These are phyloP conservation scores for Synergus umbraculus DNA, from an alignment of 2,888 invertebrate genomes.

Conservation along the genomic window DNA sequence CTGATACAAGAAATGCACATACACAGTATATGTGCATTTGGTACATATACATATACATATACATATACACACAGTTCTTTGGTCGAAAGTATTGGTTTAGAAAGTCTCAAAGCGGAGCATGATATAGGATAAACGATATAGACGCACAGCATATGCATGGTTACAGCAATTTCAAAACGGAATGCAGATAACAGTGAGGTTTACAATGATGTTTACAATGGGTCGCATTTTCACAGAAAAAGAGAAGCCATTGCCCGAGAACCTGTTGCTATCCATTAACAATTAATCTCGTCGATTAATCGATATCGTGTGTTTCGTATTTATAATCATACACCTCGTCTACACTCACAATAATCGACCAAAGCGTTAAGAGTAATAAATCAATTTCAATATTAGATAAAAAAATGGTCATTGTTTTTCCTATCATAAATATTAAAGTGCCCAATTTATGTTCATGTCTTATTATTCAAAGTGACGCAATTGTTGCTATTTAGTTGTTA, in stretches of 20 bases:
- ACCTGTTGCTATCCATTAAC: neutral
- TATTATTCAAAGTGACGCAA: too few species aligned
- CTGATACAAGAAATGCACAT: constrained; percentile 20
- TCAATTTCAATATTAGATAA: neutral
- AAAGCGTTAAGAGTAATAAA: neutral
- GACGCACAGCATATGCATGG: constrained; percentile 17
- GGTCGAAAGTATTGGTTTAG: constrained; percentile 35
- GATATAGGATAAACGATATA: constrained; percentile 5
- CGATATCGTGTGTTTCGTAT: neutral
- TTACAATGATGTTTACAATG: neutral
- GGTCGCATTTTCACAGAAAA: neutral
- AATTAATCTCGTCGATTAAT: neutral
- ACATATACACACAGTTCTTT: neutral
- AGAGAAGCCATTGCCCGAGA: neutral
- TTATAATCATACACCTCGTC: neutral
- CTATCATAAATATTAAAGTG: too few species aligned
- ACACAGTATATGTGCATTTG: neutral
- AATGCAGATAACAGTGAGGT: constrained; percentile 20
- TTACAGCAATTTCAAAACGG: constrained; percentile 30
- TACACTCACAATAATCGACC: neutral
- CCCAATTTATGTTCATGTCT: too few species aligned
- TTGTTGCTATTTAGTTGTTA: too few species aligned
- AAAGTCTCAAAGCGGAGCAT: constrained; percentile 44
- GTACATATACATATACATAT: neutral
- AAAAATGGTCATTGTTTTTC: neutral